phyloP scores from a whole-genome alignment of 2,888 invertebrate species.

The Elegia similella region DNA sequence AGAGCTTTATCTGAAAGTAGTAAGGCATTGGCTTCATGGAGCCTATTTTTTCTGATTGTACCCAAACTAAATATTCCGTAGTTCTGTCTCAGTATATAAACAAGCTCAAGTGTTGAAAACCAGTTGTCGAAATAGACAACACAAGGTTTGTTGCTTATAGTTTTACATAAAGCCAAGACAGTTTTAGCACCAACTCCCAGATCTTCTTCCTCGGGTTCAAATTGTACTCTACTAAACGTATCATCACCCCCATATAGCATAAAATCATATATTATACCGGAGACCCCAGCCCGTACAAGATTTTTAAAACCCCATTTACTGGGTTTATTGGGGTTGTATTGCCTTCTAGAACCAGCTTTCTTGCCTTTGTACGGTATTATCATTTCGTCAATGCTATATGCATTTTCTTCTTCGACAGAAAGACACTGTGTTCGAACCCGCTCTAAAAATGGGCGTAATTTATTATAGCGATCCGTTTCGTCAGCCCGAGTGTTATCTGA shows the following conservation, averaged over 20 bases:
- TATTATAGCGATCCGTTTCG: background rate
- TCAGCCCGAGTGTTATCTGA: conserved; percentile 15
- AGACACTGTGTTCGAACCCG: conserved; percentile 3
- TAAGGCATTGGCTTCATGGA: background rate
- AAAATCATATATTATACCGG: background rate
- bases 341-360: conserved; percentile 29
- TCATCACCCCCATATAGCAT: background rate
- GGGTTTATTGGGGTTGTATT: conserved; percentile 22
- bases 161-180: background rate
- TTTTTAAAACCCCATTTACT: conserved; percentile 9
- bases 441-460: background rate
- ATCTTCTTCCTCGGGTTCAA: background rate
- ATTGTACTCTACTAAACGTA: background rate
- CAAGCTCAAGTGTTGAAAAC: background rate
- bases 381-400: conserved; percentile 32
- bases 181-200: background rate
- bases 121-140: background rate
- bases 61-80: too few relatives aligned
- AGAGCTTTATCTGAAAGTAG: conserved; percentile 14
- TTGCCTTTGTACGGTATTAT: conserved; percentile 34
- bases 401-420: conserved; percentile 22
- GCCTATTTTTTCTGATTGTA: too few relatives aligned
- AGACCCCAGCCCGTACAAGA: background rate
- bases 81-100: background rate
- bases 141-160: background rate